A percentile compares a stretch with the other conserved stretches of the same genome.
phyloP scores from a whole-genome alignment of 2,888 invertebrate genomes.

The Tuberolachnus salignus region DNA sequence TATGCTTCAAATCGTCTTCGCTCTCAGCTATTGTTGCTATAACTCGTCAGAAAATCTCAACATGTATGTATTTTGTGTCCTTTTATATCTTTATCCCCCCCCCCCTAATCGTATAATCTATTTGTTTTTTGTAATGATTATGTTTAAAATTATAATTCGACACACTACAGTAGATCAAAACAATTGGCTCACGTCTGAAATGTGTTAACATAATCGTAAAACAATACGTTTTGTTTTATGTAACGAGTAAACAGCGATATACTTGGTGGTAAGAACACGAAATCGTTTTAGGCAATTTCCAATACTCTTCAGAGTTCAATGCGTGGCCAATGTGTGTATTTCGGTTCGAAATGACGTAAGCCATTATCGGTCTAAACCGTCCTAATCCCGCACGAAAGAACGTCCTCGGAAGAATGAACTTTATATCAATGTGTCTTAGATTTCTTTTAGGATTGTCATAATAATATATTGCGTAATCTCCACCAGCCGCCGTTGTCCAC shows the following conservation, averaged over 20 bases:
- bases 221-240: constrained; percentile 18
- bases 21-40: too few relatives aligned
- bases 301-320: constrained; percentile 4
- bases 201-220: too few relatives aligned
- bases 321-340: constrained; percentile 11
- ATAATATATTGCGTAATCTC: background rate
- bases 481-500: background rate
- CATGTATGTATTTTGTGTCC: too few relatives aligned
- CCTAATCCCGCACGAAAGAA: background rate
- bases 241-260: background rate
- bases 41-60: too few relatives aligned
- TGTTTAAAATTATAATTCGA: too few relatives aligned
- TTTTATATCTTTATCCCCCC: too few relatives aligned
- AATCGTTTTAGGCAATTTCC: constrained; percentile 15
- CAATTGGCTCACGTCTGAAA: too few relatives aligned
- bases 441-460: background rate
- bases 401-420: background rate
- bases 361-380: constrained; percentile 6
- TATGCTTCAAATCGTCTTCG: too few relatives aligned
- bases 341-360: constrained; percentile 33
- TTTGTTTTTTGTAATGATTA: too few relatives aligned
- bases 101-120: too few relatives aligned
- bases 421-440: background rate
- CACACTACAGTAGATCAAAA: too few relatives aligned
- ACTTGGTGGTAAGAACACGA: background rate